Conservation (phyloP, 2,888 invertebrate species). For the Schrankia costaestrigalis region DNA sequence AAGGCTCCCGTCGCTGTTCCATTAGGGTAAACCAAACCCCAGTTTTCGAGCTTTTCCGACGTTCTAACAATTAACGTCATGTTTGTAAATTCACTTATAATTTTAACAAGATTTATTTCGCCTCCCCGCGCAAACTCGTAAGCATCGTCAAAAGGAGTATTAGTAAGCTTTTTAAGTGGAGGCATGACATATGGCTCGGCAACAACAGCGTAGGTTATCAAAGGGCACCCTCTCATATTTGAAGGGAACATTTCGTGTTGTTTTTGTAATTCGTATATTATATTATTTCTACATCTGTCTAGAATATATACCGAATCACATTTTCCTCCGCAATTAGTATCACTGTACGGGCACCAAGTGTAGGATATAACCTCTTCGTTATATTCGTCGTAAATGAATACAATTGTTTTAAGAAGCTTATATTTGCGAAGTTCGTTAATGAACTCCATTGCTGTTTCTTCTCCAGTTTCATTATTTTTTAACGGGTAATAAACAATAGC, state of each 20-base stretch:
- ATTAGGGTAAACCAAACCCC: slow-evolving; percentile 58
- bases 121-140: slow-evolving; percentile 64
- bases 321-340: slow-evolving; percentile 63
- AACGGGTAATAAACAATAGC: slow-evolving; percentile 68
- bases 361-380: slow-evolving; percentile 60
- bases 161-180: slow-evolving; percentile 47
- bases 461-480: slow-evolving; percentile 46
- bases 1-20: slow-evolving; percentile 67
- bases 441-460: slow-evolving; percentile 53
- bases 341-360: slow-evolving; percentile 69
- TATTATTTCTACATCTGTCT: slow-evolving; percentile 59
- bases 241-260: slow-evolving; percentile 62
- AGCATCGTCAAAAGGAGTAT: slow-evolving; percentile 50
- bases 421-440: slow-evolving; percentile 63
- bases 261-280: slow-evolving; percentile 45
- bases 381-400: slow-evolving; percentile 58
- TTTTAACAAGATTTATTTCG: slow-evolving; percentile 71
- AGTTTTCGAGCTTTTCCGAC: slow-evolving; percentile 61
- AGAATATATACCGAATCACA: slow-evolving; percentile 65
- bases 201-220: slow-evolving; percentile 64
- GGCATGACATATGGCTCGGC: slow-evolving; percentile 75
- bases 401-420: slow-evolving; percentile 64
- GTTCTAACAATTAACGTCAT: slow-evolving; percentile 64
- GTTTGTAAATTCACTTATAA: slow-evolving; percentile 70
- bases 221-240: slow-evolving; percentile 67